A percentile compares a stretch with the other conserved stretches of the same genome.
phyloP scores from a whole-genome alignment of 2,888 invertebrate genomes.

The Cacoxenus indagator region DNA sequence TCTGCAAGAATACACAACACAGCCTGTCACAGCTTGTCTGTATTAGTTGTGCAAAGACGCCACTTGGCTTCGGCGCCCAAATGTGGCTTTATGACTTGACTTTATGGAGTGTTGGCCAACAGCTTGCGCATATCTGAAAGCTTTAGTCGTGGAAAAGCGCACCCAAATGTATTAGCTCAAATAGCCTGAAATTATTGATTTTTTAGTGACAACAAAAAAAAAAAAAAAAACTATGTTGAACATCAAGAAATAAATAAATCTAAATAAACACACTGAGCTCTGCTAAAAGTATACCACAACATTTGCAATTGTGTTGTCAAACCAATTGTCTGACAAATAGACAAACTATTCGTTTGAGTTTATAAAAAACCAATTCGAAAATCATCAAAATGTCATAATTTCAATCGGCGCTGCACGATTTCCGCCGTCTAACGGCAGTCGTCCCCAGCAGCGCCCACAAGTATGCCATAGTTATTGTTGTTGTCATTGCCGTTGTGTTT shows the following conservation, averaged over 20 bases:
- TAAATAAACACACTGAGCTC: not conserved
- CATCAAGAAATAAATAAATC: not conserved
- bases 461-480: not conserved
- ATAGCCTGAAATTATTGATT: not conserved
- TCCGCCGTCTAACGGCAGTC: not conserved
- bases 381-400: slow-evolving; percentile 69
- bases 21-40: not conserved
- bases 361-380: slow-evolving; percentile 66
- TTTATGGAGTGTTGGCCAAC: too few relatives aligned
- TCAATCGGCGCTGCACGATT: slow-evolving; percentile 44
- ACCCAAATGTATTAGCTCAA: not conserved
- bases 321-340: not conserved
- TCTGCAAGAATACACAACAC: not conserved
- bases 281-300: slow-evolving; percentile 14
- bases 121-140: too few relatives aligned
- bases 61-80: not conserved
- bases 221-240: not conserved
- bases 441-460: not conserved
- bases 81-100: too few relatives aligned
- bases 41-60: not conserved
- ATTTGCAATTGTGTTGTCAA: not conserved
- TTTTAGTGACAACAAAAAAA: too few relatives aligned
- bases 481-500: not conserved
- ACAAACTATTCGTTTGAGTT: slow-evolving; percentile 7
- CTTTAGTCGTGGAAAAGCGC: too few relatives aligned